phyloP scores from a whole-genome alignment of 1,140 invertebrate genomes.

The Drosophila ercepeae region DNA sequence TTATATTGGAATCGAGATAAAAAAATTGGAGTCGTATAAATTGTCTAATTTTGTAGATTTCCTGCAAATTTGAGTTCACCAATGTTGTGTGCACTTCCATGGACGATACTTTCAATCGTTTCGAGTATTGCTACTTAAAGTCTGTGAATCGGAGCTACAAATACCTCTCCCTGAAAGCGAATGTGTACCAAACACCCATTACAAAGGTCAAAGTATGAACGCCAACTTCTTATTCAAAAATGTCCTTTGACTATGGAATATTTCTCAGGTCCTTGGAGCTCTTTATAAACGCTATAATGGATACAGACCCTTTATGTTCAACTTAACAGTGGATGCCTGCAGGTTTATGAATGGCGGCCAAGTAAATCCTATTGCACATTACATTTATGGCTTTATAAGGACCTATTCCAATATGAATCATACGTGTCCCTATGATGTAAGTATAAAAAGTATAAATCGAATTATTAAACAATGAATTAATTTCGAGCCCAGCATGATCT shows the following conservation, averaged over 20 bases:
- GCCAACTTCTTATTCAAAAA: neutral
- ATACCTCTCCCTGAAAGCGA: slow-evolving; percentile 3
- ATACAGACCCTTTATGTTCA: too few relatives aligned
- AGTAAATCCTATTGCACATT: neutral
- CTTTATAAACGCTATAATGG: neutral
- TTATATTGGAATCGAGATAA: too few relatives aligned
- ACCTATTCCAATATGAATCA: slow-evolving; percentile 12
- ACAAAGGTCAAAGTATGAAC: neutral
- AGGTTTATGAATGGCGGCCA: neutral
- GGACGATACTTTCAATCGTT: neutral
- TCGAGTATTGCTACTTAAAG: slow-evolving; percentile 15
- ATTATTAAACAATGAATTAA: neutral
- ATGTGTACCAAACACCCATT: slow-evolving; percentile 5
- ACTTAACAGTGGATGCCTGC: slow-evolving; percentile 5
- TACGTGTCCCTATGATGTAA: slow-evolving; percentile 3
- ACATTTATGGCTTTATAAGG: neutral
- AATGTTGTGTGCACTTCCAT: slow-evolving; percentile 3
- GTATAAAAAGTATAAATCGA: neutral
- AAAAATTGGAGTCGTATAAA: too few relatives aligned
- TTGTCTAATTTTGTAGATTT: neutral
- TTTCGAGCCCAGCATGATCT: neutral
- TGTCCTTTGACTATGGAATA: neutral
- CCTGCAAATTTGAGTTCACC: slow-evolving; percentile 7
- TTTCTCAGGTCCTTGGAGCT: slow-evolving; percentile 5
- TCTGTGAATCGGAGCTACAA: slow-evolving; percentile 8